Evolutionary conservation across 2,797 vertebrate genomes (phyloP), one percentile per base, ranked within the genome.

Genomic region (Onychomys leucogaster): DNA sequence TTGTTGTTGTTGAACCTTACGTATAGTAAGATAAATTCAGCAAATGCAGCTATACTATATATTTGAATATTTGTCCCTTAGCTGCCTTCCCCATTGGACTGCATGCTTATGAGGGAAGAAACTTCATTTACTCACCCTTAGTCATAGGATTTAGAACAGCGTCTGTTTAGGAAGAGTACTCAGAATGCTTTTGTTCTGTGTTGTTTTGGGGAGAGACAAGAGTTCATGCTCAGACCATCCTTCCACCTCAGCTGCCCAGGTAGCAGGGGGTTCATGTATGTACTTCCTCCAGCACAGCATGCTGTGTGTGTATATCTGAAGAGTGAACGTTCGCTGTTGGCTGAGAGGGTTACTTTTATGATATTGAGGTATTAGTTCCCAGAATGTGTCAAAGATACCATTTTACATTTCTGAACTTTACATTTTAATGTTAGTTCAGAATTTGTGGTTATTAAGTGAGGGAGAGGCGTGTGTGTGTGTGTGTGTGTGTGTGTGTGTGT

Each of bases 301-400:
- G 37, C 23, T 57, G 2, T 77, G 27, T 55, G 0, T 85, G 59
- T n/a, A 1, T 43, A 29, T 84, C 59, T 82, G 85, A 67, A 96
- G n/a, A 82, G 37, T 93, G 76, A 52, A 94, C 6, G 14, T 82
- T 69, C 92, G 88, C 34, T 94, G 11, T 96, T 94, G 73, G 23
- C 78, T 75, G 49, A 95, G 80, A 81, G 21, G 27, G 37, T 63
- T 84, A 25, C 41, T 75, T 96, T 59, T 89, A 37, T 93, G 86
- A 86, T 21, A 84, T 90, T 91, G 91, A 92, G 85, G 23, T 88
- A 37, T 80, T 77, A 52, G 46, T n/a, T 90, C 34, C 90, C 12
- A 37, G 73, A 83, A 76, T 88, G 12, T 92, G 25, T 55, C 43
- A 90, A 23, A 90, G 59, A 23, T 71, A 32, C 84, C 57, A 11